Base-by-base conservation (phyloP, 2,113 vertebrate species). In the Cranoglanis bouderius region DNA sequence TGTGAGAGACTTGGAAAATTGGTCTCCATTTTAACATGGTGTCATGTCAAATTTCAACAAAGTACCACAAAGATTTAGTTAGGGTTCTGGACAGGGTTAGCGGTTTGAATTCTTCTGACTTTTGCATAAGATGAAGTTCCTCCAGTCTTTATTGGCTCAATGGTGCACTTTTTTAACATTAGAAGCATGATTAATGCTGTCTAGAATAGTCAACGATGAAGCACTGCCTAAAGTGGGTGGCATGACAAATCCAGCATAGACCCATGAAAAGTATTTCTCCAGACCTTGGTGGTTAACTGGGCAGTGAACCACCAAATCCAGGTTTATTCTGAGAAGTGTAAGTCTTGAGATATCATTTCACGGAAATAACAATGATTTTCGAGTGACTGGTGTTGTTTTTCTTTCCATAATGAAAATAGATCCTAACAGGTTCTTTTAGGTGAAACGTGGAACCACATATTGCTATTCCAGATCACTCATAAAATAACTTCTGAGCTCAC, bases 291-390 rank as follows among this genome's bases (percentile, higher is more conserved):
- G 49, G 16, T 32, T 81, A 18, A 51, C 49, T 81, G 77, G 49
- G 77, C 77, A 24, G 49, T 35, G 49, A 81, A 59, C 4, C 80
- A 57, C 32, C 51, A 82, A 82, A 21, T 49, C 49, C 49, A 19
- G 49, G 32, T 38, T 55, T 82, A 82, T 82, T 82, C 57, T 38
- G 9, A 57, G 53, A 82, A 51, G 35, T 19, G 29, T 32, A 81
- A 32, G 75, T 51, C 77, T 81, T 53, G 77, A 53, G 53, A 82
- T 38, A 38, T 38, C 80, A 91, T 90, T 80, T 74, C 53, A 81
- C 75, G 35, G 55, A 65, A 78, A 29, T 32, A 26, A 59, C 38
- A 43, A 43, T 24, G 5, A 55, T 83, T 83, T 83, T 35, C 13
- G 46, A 65, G 12, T 29, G 38, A 57, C 53, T 85, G 65, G n/a